phyloP scores from a whole-genome alignment of 2,888 invertebrate species.

The Allolobophora icterica region DNA sequence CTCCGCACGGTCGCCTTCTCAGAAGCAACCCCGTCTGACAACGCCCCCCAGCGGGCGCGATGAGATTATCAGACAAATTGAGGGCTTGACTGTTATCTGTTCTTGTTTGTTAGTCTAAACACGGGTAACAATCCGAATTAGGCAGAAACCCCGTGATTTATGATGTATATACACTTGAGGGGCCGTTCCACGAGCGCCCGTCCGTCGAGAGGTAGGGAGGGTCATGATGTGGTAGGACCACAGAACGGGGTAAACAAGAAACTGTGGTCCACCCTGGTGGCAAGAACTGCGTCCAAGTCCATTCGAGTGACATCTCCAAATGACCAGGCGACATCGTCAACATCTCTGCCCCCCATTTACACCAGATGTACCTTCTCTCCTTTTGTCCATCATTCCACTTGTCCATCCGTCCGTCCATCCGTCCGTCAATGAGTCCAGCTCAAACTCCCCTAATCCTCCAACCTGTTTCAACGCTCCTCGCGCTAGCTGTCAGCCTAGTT shows the following conservation, averaged over 20 bases:
- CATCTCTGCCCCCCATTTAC: neutral
- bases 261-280: neutral
- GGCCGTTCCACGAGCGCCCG: neutral
- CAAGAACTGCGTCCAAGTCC: neutral
- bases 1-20: neutral
- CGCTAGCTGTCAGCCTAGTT: too few species aligned
- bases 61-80: neutral
- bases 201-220: neutral
- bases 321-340: neutral
- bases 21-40: neutral
- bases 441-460: too few species aligned
- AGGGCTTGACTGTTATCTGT: slow-evolving; percentile 17
- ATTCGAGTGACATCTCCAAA: neutral
- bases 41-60: neutral
- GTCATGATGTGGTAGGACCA: neutral
- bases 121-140: slow-evolving; percentile 2
- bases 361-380: neutral
- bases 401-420: neutral
- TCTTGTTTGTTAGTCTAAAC: slow-evolving; percentile 17
- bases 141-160: slow-evolving; percentile 25
- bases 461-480: too few species aligned
- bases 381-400: neutral
- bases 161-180: slow-evolving; percentile 26
- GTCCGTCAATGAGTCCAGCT: too few species aligned
- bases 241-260: slow-evolving; percentile 2